Percentiles rank a stretch among this genome's conserved stretches.
These are phyloP conservation scores for Cossypha caffra DNA, from an alignment of 2,797 vertebrate genomes.

Conservation along the genomic window DNA sequence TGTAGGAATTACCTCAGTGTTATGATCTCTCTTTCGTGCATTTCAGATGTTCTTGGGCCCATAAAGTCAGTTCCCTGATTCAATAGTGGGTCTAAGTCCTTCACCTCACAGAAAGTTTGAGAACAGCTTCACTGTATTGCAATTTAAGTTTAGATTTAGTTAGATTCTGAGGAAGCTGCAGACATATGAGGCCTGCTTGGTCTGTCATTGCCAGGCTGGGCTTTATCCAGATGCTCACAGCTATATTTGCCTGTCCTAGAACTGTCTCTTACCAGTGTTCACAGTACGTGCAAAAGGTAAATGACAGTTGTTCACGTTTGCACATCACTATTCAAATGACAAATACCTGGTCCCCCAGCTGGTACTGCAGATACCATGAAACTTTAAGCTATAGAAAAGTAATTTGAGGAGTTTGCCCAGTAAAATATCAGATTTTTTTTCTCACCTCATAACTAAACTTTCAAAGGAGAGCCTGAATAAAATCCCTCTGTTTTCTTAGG, in stretches of 20 bases:
- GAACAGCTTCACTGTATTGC: background rate
- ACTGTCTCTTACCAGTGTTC: background rate
- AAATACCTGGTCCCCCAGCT: background rate
- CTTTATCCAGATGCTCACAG: background rate
- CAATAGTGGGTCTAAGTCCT: background rate
- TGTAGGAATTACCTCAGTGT: background rate
- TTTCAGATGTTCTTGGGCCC: background rate
- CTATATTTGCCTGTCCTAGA: background rate
- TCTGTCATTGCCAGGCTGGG: background rate
- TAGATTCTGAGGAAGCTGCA: background rate
- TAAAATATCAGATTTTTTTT: background rate
- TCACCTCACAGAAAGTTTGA: background rate
- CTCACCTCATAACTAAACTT: background rate
- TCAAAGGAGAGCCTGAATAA: background rate
- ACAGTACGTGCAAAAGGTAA: background rate
- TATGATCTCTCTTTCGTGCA: background rate
- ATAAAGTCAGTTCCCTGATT: background rate
- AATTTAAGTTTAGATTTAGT: background rate
- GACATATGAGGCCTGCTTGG: background rate
- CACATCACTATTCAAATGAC: background rate
- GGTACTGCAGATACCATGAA: background rate
- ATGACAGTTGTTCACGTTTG: background rate
- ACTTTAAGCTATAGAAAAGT: background rate
- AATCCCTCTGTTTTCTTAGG: background rate
- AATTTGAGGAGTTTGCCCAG: background rate